Conservation (phyloP, 2,113 vertebrate genomes). For the Polypterus senegalus region DNA sequence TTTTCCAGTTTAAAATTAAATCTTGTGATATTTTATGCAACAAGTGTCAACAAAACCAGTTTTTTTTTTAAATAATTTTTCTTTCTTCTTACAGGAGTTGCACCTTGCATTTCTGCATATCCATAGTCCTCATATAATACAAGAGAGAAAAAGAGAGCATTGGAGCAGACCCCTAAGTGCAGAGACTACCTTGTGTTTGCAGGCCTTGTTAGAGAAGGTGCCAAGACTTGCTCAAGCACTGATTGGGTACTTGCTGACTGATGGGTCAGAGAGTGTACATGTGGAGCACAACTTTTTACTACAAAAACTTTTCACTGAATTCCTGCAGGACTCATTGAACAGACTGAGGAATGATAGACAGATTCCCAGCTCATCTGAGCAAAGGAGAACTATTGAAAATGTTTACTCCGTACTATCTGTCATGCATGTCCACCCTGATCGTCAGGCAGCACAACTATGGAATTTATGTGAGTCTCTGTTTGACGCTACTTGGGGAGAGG, state of each 20-base stretch:
- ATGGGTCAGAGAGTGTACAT: neutral
- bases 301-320: conserved; percentile 61
- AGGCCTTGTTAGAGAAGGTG: conserved; percentile 50
- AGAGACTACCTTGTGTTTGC: conserved; percentile 51
- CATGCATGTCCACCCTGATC: conserved; percentile 49
- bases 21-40: neutral
- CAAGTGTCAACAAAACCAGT: neutral
- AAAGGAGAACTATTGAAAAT: conserved; percentile 36
- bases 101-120: conserved; percentile 51
- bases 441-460: conserved; percentile 41
- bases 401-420: conserved; percentile 58
- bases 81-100: conserved; percentile 54
- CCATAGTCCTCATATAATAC: conserved; percentile 27
- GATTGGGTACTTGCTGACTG: conserved; percentile 58
- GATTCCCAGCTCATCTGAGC: conserved; percentile 20
- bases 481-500: conserved; percentile 45
- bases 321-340: conserved; percentile 50
- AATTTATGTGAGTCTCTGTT: conserved; percentile 66
- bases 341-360: conserved; percentile 32
- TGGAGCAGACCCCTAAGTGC: conserved; percentile 35
- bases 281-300: conserved; percentile 29
- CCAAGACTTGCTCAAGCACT: conserved; percentile 59
- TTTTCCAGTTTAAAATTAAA: no score
- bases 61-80: neutral
- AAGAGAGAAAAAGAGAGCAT: conserved; percentile 25